These are phyloP conservation scores for Rosalia funebris DNA, from an alignment of 2,888 invertebrate species.

Conservation along the genomic window DNA sequence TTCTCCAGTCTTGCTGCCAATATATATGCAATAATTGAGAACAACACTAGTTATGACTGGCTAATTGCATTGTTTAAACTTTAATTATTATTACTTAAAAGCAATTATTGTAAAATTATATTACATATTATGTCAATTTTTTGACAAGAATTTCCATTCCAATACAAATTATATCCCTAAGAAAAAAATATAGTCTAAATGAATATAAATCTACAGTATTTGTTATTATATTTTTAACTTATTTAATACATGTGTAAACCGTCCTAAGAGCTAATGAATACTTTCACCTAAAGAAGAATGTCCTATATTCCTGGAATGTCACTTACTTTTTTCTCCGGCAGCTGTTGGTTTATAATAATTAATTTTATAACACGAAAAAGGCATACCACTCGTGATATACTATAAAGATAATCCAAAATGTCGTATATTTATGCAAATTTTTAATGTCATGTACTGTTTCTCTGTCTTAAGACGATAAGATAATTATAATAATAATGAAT, in stretches of 20 bases:
- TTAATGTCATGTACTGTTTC: not conserved
- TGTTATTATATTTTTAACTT: not conserved
- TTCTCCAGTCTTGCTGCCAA: too few species aligned
- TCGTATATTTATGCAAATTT: conserved; percentile 4
- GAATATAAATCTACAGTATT: not conserved
- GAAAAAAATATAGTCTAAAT: not conserved
- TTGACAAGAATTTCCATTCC: too few species aligned
- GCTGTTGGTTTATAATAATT: not conserved
- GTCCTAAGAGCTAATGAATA: not conserved
- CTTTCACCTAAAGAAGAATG: not conserved
- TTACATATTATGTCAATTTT: too few species aligned
- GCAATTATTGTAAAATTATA: too few species aligned
- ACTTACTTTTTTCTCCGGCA: not conserved
- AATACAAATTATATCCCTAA: not conserved
- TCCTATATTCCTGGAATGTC: too few species aligned
- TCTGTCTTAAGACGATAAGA: conserved; percentile 7
- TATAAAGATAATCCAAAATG: not conserved
- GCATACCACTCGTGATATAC: not conserved
- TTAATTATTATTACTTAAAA: too few species aligned
- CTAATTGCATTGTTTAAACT: too few species aligned
- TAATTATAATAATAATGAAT: conserved; percentile 19
- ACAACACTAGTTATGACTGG: too few species aligned
- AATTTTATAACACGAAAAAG: not conserved
- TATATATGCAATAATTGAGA: too few species aligned
- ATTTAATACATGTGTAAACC: not conserved